Evolutionary conservation across 2,888 invertebrate genomes (phyloP), one percentile per base, ranked within the genome.

Genomic region (Fissipunctia ypsillon): DNA sequence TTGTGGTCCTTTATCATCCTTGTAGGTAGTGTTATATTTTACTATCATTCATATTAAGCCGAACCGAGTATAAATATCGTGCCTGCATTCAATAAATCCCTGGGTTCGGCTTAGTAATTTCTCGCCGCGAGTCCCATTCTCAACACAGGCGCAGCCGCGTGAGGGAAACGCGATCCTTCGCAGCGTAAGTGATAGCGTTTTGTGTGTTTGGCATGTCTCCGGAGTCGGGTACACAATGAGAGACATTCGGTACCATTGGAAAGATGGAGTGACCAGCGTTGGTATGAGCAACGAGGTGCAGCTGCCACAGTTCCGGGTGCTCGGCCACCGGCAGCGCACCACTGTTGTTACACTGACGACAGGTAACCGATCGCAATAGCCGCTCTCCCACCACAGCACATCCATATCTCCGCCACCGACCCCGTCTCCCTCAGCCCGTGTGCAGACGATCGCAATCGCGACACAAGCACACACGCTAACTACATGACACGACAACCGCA

Each of bases 171-270:
- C 93, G 92, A 92, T 91, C 92, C 93, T 93, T 90, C 94, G 92
- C 95, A 95, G 95, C 95, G 96, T 96, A 95, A 96, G 96, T 96
- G 95, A 96, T 95, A 96, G 95, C 96, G 94, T 96, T 96, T 95
- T 96, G 96, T 96, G 95, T 96, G 95, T 96, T 96, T 96, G 96
- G 93, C 96, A 96, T 96, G 96, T 96, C 96, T 96, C 95, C 96
- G 96, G 97, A 99, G 99, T 99, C 98, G 99, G 99, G 97, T 99
- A 99, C 98, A 99, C 99, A 97, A 99, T 98, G 98, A 98, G 98
- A 97, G 99, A 99, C 97, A 99, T 99, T 97, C 98, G 98, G 96
- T 99, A 99, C 97, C 98, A 98, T 97, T 99, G 99, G 99, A 98
- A 98, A 97, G 97, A 98, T 97, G 99, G 98, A 95, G 97, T 97